Evolutionary conservation across 2,888 invertebrate species (phyloP).

Genomic region (Pseudanteris insignis): DNA sequence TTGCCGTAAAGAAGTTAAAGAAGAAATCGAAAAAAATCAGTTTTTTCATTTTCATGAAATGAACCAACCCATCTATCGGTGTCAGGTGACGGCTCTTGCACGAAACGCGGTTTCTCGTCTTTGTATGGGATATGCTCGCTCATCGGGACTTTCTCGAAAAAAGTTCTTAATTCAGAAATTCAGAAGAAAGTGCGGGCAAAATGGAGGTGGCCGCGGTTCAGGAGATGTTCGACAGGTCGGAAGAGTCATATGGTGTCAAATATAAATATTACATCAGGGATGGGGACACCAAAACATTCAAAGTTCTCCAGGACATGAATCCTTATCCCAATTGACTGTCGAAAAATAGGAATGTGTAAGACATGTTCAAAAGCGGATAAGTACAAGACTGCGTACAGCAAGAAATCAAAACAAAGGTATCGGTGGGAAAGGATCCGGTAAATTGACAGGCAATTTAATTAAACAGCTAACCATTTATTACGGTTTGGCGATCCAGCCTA

Average conservation of each 20-base stretch:
- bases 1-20: too few species aligned
- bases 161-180: too few species aligned
- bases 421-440: slow-evolving; percentile 2
- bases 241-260: slow-evolving; percentile 35
- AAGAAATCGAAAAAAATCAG: too few species aligned
- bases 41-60: too few species aligned
- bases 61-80: too few species aligned
- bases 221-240: slow-evolving; percentile 43
- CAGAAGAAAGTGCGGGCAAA: slow-evolving; percentile 44
- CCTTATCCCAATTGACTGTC: slow-evolving; percentile 12
- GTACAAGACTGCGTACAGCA: slow-evolving; percentile 11
- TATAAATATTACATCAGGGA: slow-evolving; percentile 47
- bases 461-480: slow-evolving; percentile 31
- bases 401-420: slow-evolving; percentile 36
- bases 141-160: too few species aligned
- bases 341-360: slow-evolving; percentile 15
- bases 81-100: too few species aligned
- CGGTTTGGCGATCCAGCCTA: slow-evolving; percentile 45
- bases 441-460: slow-evolving; percentile 4
- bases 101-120: too few species aligned
- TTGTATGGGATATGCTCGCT: too few species aligned
- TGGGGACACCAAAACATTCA: slow-evolving; percentile 43
- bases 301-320: slow-evolving; percentile 20
- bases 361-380: slow-evolving; percentile 20
- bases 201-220: slow-evolving; percentile 45